Conservation (phyloP, 2,113 vertebrate species). For the Cyprinus carpio region DNA sequence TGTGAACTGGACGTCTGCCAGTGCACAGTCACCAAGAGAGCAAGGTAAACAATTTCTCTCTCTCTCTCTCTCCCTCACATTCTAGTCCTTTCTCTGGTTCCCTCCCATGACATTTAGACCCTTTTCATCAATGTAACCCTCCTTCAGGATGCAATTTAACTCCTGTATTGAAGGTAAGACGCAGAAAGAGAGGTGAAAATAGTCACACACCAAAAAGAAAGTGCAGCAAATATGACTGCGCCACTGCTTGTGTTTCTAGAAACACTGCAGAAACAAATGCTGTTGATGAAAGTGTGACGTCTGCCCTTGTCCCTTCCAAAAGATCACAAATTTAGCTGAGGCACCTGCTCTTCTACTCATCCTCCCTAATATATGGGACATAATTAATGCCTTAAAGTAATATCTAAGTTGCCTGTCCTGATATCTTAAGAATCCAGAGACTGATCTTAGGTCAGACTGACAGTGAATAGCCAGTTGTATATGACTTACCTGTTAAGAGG, state of each 20-base stretch:
- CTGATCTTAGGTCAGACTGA: neutral
- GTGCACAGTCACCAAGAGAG: slow-evolving; percentile 88
- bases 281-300: slow-evolving; percentile 52
- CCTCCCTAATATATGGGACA: neutral
- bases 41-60: slow-evolving; percentile 93
- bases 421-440: neutral
- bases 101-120: slow-evolving; percentile 88
- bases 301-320: slow-evolving; percentile 11
- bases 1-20: slow-evolving; percentile 90
- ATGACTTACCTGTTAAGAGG: slow-evolving; percentile 15
- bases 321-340: slow-evolving; percentile 27
- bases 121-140: slow-evolving; percentile 60
- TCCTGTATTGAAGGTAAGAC: slow-evolving; percentile 58
- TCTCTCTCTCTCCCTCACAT: slow-evolving; percentile 35
- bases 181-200: slow-evolving; percentile 32
- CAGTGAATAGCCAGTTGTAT: neutral
- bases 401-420: too few species aligned
- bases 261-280: slow-evolving; percentile 84
- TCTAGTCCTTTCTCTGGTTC: slow-evolving; percentile 69
- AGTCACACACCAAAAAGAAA: slow-evolving; percentile 52
- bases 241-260: slow-evolving; percentile 81
- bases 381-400: neutral
- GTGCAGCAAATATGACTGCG: slow-evolving; percentile 82
- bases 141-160: slow-evolving; percentile 62
- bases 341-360: slow-evolving; percentile 14